Evolutionary conservation across 2,888 invertebrate genomes (phyloP), one percentile per base, ranked within the genome.

Genomic region (Drosophila parthenogenetica): DNA sequence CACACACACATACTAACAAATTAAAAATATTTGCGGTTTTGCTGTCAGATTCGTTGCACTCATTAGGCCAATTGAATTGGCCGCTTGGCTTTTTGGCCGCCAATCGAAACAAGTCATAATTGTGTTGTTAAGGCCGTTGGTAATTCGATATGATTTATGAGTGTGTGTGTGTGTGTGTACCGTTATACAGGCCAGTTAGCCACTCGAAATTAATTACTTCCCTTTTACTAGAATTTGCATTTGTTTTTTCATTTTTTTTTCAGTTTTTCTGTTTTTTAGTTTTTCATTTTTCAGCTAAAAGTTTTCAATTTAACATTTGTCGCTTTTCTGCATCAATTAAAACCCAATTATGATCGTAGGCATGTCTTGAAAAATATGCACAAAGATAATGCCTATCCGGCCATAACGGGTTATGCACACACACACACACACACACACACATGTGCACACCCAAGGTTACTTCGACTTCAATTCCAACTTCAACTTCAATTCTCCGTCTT

Each of bases 41-140:
- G 54, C 83, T 87, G 87, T 85, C 85, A 74, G 71, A 87, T 87
- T 87, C 87, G 89, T 87, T 89, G 85, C 82, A 84, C 79, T 89
- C 87, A 89, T 84, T 84, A 84, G 85, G 79, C 73, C 85, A 84
- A 84, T 84, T 84, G 48, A 84, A 73, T 79, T 81, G 86, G 61
- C 50, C 74, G 67, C 58, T 75, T 75, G 65, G 54, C 65, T 62
- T 64, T 73, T 69, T 60, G 66, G 55, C 69, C 45, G 58, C 73
- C 60, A 82, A 53, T 59, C 61, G 73, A 70, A 54, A 74, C 86
- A 62, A 74, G 81, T 69, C 61, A 73, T 86, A 77, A 88, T 86
- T 82, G 87, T 86, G 84, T 83, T 86, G 84, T 77, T 86, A 76
- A 87, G 83, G 88, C 85, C 86, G 54, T 39, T 40, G 60, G 79